Base-by-base conservation (phyloP, 2,888 invertebrate species). In the Craniophora ligustri region DNA sequence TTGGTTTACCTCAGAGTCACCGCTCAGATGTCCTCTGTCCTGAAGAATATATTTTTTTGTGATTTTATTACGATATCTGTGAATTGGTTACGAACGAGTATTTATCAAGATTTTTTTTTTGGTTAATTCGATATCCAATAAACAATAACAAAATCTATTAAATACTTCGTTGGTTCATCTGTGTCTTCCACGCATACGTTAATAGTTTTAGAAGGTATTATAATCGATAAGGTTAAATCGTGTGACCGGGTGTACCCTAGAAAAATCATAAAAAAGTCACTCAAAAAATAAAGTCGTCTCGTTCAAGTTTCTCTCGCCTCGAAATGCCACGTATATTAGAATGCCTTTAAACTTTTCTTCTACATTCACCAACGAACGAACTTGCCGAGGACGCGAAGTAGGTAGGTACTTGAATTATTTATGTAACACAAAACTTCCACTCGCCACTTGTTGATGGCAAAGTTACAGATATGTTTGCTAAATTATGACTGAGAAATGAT, bases 371-470 rank as follows among this genome's bases (percentile, higher is more conserved):
- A 41, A 38, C 5, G 28, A 38, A 35, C 19, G 11, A 11, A 3
- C 4, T 26, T 3, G 16, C 26, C 16, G 34, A 18, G 16, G 38
- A 30, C 14, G 26, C n/a, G 34, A 1, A n/a, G n/a, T n/a, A n/a
- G n/a, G n/a, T n/a, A n/a, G 16, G 36, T 30, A 23, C 44, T 26
- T 35, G 70, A 72, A 72, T 75, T 68, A 75, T 75, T 75, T 65
- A 75, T 67, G 66, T 59, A 49, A 60, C 48, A 61, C 30, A 42
- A 63, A 72, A 66, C 58, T 77, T 76, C 47, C 30, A 47, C 21
- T 54, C 34, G 35, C 80, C 81, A 86, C 86, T 86, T 87, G 87
- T 86, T 87, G 86, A 81, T 72, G 38, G 41, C 13, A n/a, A 66
- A 72, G 57, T 63, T 65, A 44, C 61, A n/a, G 59, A 56, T 68